Percentiles rank a stretch among this genome's conserved stretches.
Evolutionary conservation across 2,888 invertebrate genomes (phyloP).

Genomic region (Pocota personata): DNA sequence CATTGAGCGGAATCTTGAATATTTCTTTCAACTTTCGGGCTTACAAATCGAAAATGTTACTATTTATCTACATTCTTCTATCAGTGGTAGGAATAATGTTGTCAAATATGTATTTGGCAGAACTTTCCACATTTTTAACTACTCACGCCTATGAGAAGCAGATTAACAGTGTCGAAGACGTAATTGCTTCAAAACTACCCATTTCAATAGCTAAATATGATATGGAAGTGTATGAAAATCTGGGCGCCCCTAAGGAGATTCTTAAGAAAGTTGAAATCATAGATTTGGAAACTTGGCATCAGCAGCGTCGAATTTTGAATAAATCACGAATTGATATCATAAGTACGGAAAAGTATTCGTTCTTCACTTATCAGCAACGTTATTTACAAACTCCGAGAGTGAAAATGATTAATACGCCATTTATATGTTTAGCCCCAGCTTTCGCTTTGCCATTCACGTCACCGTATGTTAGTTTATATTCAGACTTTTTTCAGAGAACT

Average conservation of each 20-base stretch:
- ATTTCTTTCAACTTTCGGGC: background rate
- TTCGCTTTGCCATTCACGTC: slow-evolving; percentile 74
- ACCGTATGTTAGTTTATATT: slow-evolving; percentile 60
- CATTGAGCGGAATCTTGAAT: slow-evolving; percentile 27
- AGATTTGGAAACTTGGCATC: background rate
- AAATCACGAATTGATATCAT: slow-evolving; percentile 54
- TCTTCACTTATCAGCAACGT: slow-evolving; percentile 75
- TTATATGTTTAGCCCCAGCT: slow-evolving; percentile 61
- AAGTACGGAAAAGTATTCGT: slow-evolving; percentile 59
- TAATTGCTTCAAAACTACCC: slow-evolving; percentile 52
- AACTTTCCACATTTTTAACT: slow-evolving; percentile 78
- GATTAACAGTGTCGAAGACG: slow-evolving; percentile 74
- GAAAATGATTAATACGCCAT: slow-evolving; percentile 41
- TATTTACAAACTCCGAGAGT: slow-evolving; percentile 65
- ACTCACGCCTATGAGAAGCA: slow-evolving; percentile 72
- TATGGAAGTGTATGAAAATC: background rate
- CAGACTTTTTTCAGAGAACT: slow-evolving; percentile 10
- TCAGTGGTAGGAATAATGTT: slow-evolving; percentile 76
- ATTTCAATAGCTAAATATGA: slow-evolving; percentile 38
- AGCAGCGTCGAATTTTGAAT: slow-evolving; percentile 58
- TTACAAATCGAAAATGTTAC: background rate
- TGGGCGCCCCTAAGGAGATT: background rate
- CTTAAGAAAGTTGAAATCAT: slow-evolving; percentile 40
- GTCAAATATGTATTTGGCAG: slow-evolving; percentile 78
- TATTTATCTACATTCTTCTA: slow-evolving; percentile 56